A percentile compares a stretch with the other conserved stretches of the same genome.
Evolutionary conservation across 1,140 invertebrate genomes (phyloP).

Genomic region (Drosophila kurseongensis): DNA sequence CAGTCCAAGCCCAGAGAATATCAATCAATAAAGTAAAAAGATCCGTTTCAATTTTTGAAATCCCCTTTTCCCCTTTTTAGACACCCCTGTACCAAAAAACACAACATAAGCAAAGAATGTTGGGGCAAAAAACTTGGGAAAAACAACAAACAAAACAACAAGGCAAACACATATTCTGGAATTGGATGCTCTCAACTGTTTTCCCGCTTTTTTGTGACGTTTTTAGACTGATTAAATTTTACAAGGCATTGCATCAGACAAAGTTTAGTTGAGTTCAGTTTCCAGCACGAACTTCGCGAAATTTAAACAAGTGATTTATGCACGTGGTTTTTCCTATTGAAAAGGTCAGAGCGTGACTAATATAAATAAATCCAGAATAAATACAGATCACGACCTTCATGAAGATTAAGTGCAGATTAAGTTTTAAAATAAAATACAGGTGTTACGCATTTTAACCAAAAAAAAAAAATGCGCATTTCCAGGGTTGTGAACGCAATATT

Average conservation of each 20-base stretch:
- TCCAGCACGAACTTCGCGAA: slow-evolving; percentile 39
- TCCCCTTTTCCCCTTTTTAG: background rate
- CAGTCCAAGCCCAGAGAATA: slow-evolving; percentile 7
- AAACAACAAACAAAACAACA: slow-evolving; percentile 6
- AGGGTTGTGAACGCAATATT: too few species aligned
- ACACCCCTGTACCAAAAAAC: background rate
- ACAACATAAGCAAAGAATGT: slow-evolving; percentile 5
- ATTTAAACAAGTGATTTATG: slow-evolving; percentile 40
- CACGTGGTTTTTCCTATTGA: slow-evolving; percentile 18
- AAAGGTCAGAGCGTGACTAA: slow-evolving; percentile 34
- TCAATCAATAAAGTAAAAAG: slow-evolving; percentile 22
- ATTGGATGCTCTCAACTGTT: slow-evolving; percentile 26
- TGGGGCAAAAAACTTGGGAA: slow-evolving; percentile 2
- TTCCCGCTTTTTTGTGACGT: background rate
- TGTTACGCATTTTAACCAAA: slow-evolving; percentile 1
- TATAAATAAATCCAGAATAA: slow-evolving; percentile 12
- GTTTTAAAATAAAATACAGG: background rate
- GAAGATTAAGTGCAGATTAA: background rate
- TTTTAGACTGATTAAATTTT: slow-evolving; percentile 24
- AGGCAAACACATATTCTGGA: slow-evolving; percentile 20
- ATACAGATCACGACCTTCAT: slow-evolving; percentile 35
- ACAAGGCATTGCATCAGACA: slow-evolving; percentile 33
- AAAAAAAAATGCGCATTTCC: too few species aligned
- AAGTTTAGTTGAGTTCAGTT: slow-evolving; percentile 32
- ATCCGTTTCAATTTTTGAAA: slow-evolving; percentile 17